phyloP scores from a whole-genome alignment of 2,797 vertebrate genomes.

The Hippoglossus hippoglossus region DNA sequence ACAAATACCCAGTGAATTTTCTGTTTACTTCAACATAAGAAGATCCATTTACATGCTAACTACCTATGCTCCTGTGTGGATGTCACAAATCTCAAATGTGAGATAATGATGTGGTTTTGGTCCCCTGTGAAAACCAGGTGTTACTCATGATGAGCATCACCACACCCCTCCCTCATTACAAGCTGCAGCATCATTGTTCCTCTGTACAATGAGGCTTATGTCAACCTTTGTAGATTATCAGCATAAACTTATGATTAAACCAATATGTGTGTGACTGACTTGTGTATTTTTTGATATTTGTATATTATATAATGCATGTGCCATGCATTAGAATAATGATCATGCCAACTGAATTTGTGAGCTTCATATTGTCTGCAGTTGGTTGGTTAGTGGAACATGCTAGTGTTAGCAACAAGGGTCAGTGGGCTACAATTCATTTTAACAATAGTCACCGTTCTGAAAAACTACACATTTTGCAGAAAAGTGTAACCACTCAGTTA shows the following conservation, averaged over 20 bases:
- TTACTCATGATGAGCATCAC: constrained; percentile 10
- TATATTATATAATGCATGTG: not conserved
- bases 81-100: constrained; percentile 12
- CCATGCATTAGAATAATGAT: not conserved
- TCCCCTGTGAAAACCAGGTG: constrained; percentile 16
- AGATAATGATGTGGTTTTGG: constrained; percentile 3
- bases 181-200: not conserved
- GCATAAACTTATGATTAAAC: not conserved
- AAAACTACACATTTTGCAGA: not conserved
- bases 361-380: not conserved
- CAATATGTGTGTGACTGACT: not conserved
- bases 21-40: not conserved
- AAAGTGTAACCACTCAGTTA: not conserved
- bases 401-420: not conserved
- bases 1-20: too few relatives aligned
- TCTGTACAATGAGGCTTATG: not conserved
- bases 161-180: not conserved
- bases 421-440: not conserved
- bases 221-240: not conserved
- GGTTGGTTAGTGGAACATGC: not conserved
- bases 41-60: not conserved
- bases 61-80: not conserved
- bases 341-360: not conserved
- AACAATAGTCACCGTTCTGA: not conserved
- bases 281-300: too few relatives aligned